Evolutionary conservation across 1,140 invertebrate genomes (phyloP).

Genomic region (Meloidogyne floridensis): DNA sequence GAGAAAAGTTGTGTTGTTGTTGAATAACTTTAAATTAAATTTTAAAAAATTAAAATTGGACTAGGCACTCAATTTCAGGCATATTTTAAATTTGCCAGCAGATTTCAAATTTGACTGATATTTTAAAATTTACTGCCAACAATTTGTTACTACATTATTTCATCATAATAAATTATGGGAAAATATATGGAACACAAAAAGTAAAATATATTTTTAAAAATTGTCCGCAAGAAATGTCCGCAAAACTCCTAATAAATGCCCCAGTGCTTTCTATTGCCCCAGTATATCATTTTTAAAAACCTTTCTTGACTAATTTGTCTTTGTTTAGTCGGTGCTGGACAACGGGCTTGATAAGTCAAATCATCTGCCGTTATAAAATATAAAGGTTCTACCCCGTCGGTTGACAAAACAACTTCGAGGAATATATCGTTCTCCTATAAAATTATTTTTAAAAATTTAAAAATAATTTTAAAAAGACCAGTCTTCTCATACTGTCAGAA

Average conservation of each 20-base stretch:
- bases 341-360: conserved; percentile 63
- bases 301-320: background rate
- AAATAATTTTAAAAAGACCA: conserved; percentile 33
- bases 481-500: conserved; percentile 59
- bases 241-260: no score
- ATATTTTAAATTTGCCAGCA: no score
- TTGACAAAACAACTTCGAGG: conserved; percentile 63
- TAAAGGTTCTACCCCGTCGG: conserved; percentile 63
- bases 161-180: no score
- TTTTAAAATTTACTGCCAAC: no score
- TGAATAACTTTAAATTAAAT: background rate
- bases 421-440: conserved; percentile 61
- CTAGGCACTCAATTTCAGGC: no score
- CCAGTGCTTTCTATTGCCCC: no score
- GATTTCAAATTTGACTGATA: no score
- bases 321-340: conserved; percentile 38
- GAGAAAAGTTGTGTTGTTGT: background rate
- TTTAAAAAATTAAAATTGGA: no score
- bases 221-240: no score
- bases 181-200: no score
- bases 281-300: background rate
- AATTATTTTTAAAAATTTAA: conserved; percentile 8
- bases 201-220: no score
- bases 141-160: no score
- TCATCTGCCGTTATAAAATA: conserved; percentile 66